phyloP scores from a whole-genome alignment of 2,888 invertebrate species.

The Mythimna pallens region DNA sequence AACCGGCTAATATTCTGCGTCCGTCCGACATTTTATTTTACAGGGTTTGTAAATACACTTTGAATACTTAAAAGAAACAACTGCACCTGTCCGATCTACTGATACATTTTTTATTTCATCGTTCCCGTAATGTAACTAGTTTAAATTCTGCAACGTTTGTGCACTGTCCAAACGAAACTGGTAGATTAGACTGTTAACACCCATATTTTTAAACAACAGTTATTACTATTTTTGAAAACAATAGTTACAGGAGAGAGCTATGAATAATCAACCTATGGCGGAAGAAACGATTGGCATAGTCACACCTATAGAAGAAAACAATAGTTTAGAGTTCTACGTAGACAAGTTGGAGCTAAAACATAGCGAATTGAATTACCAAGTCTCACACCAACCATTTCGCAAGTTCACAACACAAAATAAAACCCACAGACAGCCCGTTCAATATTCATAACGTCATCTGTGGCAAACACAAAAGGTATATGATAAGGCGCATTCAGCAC shows the following conservation, averaged over 20 bases:
- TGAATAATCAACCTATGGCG: not conserved
- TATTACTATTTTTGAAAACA: not conserved
- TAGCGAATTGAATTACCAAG: constrained; percentile 31
- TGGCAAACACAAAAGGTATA: constrained; percentile 71
- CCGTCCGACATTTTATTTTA: constrained; percentile 30
- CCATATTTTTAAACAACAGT: not conserved
- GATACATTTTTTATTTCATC: not conserved
- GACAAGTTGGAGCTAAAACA: constrained; percentile 18
- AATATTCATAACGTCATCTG: constrained; percentile 75
- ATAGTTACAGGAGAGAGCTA: not conserved
- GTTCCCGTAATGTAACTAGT: not conserved
- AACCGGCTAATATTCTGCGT: constrained; percentile 40
- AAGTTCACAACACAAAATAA: constrained; percentile 62
- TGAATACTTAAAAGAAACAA: constrained; percentile 1
- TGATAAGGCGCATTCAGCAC: constrained; percentile 70
- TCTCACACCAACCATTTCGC: constrained; percentile 44
- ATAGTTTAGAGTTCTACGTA: constrained; percentile 7
- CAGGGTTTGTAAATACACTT: not conserved
- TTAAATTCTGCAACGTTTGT: too few relatives aligned
- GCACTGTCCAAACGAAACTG: too few relatives aligned
- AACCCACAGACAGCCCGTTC: constrained; percentile 60
- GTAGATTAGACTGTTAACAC: not conserved
- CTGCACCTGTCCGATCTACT: constrained; percentile 7
- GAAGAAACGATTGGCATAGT: not conserved
- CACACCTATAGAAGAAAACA: constrained; percentile 8